Base-by-base conservation (phyloP, 1,140 invertebrate genomes). In the Manduca sexta region DNA sequence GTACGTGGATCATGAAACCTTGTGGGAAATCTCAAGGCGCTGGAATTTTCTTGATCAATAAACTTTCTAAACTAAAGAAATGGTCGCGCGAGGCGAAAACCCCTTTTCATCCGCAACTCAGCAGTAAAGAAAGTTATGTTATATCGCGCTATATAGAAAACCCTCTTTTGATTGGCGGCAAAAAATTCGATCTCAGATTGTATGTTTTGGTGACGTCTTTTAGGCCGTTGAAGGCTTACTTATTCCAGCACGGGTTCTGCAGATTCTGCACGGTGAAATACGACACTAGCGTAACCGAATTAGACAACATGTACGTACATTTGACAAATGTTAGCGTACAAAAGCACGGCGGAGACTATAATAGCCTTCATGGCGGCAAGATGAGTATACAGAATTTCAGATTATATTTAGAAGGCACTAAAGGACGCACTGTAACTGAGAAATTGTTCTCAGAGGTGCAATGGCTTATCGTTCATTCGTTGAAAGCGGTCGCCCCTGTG, bases 311-410 rank as follows among this genome's bases (percentile, higher is more conserved):
- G 53, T 97, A 94, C 78, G 90, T 95, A 15, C 96, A 97, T 83
- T 84, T 97, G 34, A 97, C 96, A 14, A 97, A 98, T 82, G 94
- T 93, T 37, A 91, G 96, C 91, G 55, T 92, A 90, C 68, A 97
- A 93, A 88, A 97, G 91, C 89, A 88, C 89, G 75, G 93, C 87
- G 94, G 93, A 16, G 96, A 98, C 72, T 99, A 99, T 70, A 98
- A 99, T 79, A 93, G 91, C 60, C 87, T 97, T 43, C 97, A 98
- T 69, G 97, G 97, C 6, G 97, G 97, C 0, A 99, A 99, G 88
- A 91, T 97, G 88, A 96, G 94, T 45, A 92, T 98, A 2, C 92
- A 97, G 71, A 98, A 97, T 88, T 87, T 99, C 46, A 89, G 94
- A 31, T 77, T 98, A 0, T 98, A 96, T 82, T 86, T 98, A 53